Percentiles rank a stretch among this genome's conserved stretches.
Conservation (phyloP, 2,888 invertebrate genomes). For the Temnothorax unifasciatus region DNA sequence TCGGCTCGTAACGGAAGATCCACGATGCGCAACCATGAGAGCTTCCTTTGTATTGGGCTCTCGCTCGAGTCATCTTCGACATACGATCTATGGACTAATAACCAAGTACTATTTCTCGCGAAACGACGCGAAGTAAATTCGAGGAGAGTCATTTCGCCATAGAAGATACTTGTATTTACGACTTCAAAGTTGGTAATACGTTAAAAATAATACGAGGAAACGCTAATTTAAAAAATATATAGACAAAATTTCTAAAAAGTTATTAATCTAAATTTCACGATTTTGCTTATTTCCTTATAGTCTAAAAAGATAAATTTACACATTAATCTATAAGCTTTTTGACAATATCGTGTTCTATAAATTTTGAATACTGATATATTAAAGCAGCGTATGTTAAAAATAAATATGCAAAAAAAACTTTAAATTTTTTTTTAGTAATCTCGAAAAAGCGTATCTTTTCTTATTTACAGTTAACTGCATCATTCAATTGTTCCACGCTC, state of each 20-base stretch:
- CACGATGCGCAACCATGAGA: slow-evolving; percentile 37
- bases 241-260: neutral
- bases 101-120: slow-evolving; percentile 42
- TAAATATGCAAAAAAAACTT: neutral
- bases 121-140: slow-evolving; percentile 19
- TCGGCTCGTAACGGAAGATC: slow-evolving; percentile 40
- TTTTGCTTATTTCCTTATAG: neutral
- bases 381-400: slow-evolving; percentile 3
- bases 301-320: neutral
- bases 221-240: neutral
- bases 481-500: neutral
- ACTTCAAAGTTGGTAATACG: neutral
- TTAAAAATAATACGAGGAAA: neutral
- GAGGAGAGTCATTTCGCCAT: slow-evolving; percentile 2
- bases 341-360: neutral
- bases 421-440: neutral
- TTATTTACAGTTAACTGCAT: neutral
- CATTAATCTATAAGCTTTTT: neutral
- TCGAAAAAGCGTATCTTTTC: neutral
- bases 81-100: slow-evolving; percentile 47
- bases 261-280: neutral
- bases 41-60: slow-evolving; percentile 27
- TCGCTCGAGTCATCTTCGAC: slow-evolving; percentile 43
- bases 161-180: slow-evolving; percentile 15
- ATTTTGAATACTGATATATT: neutral